A percentile compares a stretch with the other conserved stretches of the same genome.
Conservation (phyloP, 2,888 invertebrate species). For the Apamea crenata region DNA sequence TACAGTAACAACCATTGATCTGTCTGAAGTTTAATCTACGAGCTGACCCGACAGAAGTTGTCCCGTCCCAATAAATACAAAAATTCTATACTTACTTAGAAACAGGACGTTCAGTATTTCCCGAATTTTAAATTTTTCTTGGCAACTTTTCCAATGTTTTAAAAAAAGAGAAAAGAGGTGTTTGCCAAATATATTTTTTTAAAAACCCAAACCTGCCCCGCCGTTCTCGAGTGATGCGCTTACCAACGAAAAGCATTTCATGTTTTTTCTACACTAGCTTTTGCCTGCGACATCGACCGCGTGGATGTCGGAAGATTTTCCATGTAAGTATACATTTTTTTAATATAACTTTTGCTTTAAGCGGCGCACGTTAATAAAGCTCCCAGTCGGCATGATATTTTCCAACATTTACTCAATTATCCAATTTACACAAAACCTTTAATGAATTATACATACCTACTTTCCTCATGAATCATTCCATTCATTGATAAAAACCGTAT, state of each 20-base stretch:
- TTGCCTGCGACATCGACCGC: too few species aligned
- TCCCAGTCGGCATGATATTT: background rate
- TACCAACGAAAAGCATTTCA: background rate
- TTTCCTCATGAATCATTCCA: background rate
- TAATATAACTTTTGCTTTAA: background rate
- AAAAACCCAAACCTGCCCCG: background rate
- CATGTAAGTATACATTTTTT: background rate
- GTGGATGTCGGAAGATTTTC: background rate
- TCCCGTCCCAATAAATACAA: too few species aligned
- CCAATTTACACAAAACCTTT: background rate
- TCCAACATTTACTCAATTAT: background rate
- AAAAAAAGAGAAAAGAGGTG: too few species aligned
- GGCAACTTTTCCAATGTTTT: background rate
- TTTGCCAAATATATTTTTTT: background rate
- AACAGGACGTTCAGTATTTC: background rate
- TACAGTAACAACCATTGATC: background rate
- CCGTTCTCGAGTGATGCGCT: background rate
- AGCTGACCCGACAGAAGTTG: background rate
- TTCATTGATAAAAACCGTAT: background rate
- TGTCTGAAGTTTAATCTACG: constrained; percentile 14
- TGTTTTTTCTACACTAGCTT: background rate
- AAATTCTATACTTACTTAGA: background rate
- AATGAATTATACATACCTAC: background rate
- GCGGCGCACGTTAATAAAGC: background rate
- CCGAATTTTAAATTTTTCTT: background rate